Evolutionary conservation across 2,797 vertebrate genomes (phyloP).

Genomic region (Sebastes iracundus): DNA sequence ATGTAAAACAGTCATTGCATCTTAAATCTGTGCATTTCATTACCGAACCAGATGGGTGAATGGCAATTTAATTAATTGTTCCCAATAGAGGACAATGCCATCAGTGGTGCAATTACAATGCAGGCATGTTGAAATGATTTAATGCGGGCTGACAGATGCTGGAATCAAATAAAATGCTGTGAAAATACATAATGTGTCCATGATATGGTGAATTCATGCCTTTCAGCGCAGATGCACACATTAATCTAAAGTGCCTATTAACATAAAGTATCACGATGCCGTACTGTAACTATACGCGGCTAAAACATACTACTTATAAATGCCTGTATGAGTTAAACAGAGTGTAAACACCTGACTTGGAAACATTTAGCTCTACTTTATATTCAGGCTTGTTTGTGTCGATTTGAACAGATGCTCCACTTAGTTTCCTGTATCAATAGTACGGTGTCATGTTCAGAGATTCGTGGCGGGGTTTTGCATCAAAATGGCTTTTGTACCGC

Average conservation of each 20-base stretch:
- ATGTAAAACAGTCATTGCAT: background rate
- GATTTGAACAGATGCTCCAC: background rate
- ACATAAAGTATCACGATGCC: background rate
- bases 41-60: background rate
- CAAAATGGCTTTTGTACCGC: background rate
- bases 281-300: background rate
- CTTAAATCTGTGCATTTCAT: background rate
- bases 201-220: background rate
- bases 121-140: background rate
- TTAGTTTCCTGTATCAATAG: background rate
- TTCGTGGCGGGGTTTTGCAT: background rate
- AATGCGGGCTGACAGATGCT: slow-evolving; percentile 24
- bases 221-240: background rate
- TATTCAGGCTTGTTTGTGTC: slow-evolving; percentile 2
- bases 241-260: background rate
- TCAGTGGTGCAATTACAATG: background rate
- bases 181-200: background rate
- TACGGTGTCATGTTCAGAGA: background rate
- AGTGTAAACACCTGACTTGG: background rate
- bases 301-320: background rate
- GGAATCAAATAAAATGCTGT: background rate
- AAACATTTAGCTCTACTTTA: background rate
- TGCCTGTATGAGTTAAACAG: background rate
- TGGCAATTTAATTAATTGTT: slow-evolving; percentile 9
- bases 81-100: background rate